A percentile compares a stretch with the other conserved stretches of the same genome.
These are phyloP conservation scores for Vollenhovia emeryi DNA, from an alignment of 1,140 invertebrate species.

Conservation along the genomic window DNA sequence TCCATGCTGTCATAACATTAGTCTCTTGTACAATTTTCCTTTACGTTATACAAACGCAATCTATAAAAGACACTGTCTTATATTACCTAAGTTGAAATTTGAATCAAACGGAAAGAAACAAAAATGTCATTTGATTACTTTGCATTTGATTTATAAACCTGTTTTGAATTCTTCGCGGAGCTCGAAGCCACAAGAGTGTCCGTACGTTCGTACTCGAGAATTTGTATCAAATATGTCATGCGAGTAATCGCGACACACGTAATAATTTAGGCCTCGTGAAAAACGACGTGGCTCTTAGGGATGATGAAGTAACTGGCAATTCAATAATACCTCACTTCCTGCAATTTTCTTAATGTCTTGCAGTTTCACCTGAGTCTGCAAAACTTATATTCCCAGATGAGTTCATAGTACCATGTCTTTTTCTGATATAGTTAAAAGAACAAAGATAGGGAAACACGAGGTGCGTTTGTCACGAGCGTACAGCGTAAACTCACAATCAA, in stretches of 20 bases:
- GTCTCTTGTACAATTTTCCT: too few species aligned
- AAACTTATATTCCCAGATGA: conserved; percentile 14
- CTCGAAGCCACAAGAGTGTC: too few species aligned
- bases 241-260: neutral
- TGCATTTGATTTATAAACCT: too few species aligned
- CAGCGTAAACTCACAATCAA: neutral
- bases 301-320: conserved; percentile 18
- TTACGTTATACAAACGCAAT: too few species aligned
- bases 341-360: conserved; percentile 16
- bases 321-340: conserved; percentile 51
- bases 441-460: neutral
- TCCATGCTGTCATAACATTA: too few species aligned
- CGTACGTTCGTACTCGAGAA: neutral
- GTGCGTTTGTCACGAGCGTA: neutral
- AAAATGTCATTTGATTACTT: too few species aligned
- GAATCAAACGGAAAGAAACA: too few species aligned
- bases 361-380: neutral
- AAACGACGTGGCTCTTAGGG: neutral
- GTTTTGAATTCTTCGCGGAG: too few species aligned
- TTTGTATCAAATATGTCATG: neutral
- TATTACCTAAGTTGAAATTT: too few species aligned
- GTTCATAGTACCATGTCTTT: neutral
- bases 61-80: too few species aligned
- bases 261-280: neutral
- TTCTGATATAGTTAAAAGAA: neutral